Conservation (phyloP, 2,797 vertebrate species). For the Alcedo atthis region DNA sequence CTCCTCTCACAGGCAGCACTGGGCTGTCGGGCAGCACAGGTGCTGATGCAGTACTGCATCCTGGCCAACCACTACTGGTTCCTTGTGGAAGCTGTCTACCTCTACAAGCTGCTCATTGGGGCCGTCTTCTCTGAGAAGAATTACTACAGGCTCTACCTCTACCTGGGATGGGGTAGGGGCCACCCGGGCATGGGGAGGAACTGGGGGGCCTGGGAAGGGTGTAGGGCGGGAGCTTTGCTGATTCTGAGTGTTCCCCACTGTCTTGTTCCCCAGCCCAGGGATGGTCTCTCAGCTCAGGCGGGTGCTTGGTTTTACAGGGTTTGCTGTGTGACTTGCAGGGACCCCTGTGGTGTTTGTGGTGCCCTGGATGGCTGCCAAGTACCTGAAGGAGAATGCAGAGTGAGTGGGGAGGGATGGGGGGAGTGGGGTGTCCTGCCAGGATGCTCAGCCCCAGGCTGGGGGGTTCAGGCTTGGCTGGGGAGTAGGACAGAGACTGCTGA, state of each 20-base stretch:
- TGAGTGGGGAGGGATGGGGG: conserved; percentile 56
- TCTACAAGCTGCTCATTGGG: conserved; percentile 85
- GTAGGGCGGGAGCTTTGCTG: not conserved
- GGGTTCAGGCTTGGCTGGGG: not conserved
- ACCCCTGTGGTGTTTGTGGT: conserved; percentile 84
- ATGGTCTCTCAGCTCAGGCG: not conserved
- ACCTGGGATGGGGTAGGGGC: conserved; percentile 85
- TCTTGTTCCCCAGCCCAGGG: rapidly evolving
- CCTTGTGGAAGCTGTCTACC: conserved; percentile 85
- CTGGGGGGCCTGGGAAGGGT: not conserved
- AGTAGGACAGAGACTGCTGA: not conserved
- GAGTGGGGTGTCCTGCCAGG: rapidly evolving
- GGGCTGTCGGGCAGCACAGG: conserved; percentile 84
- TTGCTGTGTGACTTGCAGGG: conserved; percentile 74
- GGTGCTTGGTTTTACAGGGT: conserved; percentile 42
- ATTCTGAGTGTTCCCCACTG: rapidly evolving
- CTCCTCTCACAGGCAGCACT: conserved; percentile 76
- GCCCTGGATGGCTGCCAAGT: conserved; percentile 83
- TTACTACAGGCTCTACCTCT: conserved; percentile 83
- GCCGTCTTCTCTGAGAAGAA: conserved; percentile 84
- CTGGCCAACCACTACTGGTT: conserved; percentile 90
- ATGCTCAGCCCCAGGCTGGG: not conserved
- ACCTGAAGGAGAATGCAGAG: conserved; percentile 86
- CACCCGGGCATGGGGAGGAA: rapidly evolving
- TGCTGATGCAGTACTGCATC: conserved; percentile 87